These are phyloP conservation scores for Brachionus angularis DNA, from an alignment of 1,140 invertebrate species.

Conservation along the genomic window DNA sequence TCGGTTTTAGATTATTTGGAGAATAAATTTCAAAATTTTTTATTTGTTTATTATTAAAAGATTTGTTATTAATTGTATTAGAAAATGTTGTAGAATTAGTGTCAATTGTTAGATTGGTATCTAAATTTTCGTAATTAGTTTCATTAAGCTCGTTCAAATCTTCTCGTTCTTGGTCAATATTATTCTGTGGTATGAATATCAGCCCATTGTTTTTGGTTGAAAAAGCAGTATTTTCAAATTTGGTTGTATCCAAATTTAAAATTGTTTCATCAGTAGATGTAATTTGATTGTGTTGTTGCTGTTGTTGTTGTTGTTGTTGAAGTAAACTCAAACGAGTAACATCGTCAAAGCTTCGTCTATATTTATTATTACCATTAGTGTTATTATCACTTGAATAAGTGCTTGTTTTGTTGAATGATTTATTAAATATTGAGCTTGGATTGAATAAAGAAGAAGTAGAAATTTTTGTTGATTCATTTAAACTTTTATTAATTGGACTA, in stretches of 20 bases:
- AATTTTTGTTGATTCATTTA: neutral
- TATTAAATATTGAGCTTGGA: no score
- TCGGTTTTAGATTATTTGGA: slow-evolving; percentile 1
- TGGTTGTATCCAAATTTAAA: slow-evolving; percentile 8
- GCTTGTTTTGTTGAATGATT: no score
- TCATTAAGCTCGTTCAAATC: neutral
- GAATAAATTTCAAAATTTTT: no score
- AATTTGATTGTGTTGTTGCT: neutral
- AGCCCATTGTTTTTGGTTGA: slow-evolving; percentile 39
- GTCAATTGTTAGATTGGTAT: neutral
- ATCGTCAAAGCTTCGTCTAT: slow-evolving; percentile 23
- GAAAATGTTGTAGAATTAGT: neutral
- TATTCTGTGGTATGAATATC: neutral
- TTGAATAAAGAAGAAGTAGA: slow-evolving; percentile 6
- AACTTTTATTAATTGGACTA: neutral
- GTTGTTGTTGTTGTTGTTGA: neutral
- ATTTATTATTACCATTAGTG: neutral
- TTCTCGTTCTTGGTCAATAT: neutral
- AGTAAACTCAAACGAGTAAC: neutral
- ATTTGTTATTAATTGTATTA: no score
- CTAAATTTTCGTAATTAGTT: neutral
- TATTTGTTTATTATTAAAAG: no score
- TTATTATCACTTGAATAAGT: neutral
- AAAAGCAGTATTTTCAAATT: slow-evolving; percentile 12
- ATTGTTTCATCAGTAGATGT: neutral